A percentile compares a stretch with the other conserved stretches of the same genome.
These are phyloP conservation scores for Crotalus horridus DNA, from an alignment of 2,113 vertebrate species.

Conservation along the genomic window DNA sequence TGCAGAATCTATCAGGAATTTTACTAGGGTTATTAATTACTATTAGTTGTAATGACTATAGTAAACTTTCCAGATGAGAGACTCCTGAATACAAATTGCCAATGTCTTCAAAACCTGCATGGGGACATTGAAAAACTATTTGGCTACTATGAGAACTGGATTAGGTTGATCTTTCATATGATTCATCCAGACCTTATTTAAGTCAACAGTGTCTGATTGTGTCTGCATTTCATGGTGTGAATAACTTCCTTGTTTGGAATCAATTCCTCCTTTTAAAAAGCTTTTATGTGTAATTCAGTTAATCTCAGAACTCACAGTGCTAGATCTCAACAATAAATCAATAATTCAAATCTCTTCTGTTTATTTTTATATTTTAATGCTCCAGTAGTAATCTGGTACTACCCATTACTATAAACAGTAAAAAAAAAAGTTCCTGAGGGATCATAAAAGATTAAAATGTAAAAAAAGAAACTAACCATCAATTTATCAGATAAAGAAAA, in stretches of 20 bases:
- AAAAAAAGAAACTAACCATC: background rate
- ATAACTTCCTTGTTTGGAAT: background rate
- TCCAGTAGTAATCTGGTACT: background rate
- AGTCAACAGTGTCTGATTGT: background rate
- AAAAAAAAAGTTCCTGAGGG: background rate
- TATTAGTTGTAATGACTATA: background rate
- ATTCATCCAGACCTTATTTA: background rate
- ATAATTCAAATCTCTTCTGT: background rate
- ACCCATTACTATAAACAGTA: background rate
- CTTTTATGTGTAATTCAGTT: background rate
- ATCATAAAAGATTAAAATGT: background rate
- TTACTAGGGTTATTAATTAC: background rate
- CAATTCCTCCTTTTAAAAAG: background rate
- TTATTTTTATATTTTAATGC: background rate
- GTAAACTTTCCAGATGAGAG: background rate
- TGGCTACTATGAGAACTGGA: background rate
- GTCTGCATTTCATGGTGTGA: background rate
- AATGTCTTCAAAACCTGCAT: background rate
- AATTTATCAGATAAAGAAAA: background rate
- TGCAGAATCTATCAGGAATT: background rate
- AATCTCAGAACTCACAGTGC: background rate
- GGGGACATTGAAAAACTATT: background rate
- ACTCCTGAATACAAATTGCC: background rate
- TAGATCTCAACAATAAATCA: background rate
- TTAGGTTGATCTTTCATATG: background rate